Evolutionary conservation across 2,888 invertebrate species (phyloP).

Genomic region (Nomada fabriciana): DNA sequence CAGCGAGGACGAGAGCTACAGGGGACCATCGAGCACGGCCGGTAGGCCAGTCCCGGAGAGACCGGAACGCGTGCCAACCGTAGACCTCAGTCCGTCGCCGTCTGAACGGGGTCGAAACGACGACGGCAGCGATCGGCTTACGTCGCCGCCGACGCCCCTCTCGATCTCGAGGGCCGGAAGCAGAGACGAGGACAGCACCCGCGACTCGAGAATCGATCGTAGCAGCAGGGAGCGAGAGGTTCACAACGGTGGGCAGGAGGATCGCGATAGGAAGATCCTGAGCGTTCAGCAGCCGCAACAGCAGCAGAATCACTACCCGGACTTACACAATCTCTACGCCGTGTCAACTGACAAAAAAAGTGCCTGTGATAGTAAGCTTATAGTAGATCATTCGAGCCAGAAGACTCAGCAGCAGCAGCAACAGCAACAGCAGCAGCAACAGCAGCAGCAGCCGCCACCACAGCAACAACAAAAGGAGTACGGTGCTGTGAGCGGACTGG

Average conservation of each 20-base stretch:
- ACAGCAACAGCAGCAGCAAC: conserved; percentile 68
- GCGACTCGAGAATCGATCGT: conserved; percentile 78
- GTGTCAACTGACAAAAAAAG: conserved; percentile 85
- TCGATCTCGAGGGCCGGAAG: conserved; percentile 78
- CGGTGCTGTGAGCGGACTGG: conserved; percentile 77
- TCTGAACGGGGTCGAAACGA: conserved; percentile 79
- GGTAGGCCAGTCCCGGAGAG: conserved; percentile 76
- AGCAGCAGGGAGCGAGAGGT: conserved; percentile 80
- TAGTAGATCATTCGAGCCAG: conserved; percentile 84
- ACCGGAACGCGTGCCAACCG: conserved; percentile 82
- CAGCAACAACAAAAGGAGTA: conserved; percentile 54
- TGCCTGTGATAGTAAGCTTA: conserved; percentile 86
- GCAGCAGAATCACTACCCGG: conserved; percentile 81
- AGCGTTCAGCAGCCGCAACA: conserved; percentile 67
- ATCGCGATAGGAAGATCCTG: conserved; percentile 73
- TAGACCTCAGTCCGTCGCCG: conserved; percentile 82
- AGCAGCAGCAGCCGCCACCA: conserved; percentile 68
- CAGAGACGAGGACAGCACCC: conserved; percentile 79
- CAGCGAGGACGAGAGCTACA: conserved; percentile 85
- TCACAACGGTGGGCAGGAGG: conserved; percentile 78
- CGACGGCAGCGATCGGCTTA: conserved; percentile 80
- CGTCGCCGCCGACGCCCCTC: conserved; percentile 81
- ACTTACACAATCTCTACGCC: conserved; percentile 83
- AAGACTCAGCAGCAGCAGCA: conserved; percentile 81
- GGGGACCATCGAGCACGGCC: conserved; percentile 69